A percentile compares a stretch with the other conserved stretches of the same genome.
Conservation (phyloP, 2,888 invertebrate species). For the Cenopis cana region DNA sequence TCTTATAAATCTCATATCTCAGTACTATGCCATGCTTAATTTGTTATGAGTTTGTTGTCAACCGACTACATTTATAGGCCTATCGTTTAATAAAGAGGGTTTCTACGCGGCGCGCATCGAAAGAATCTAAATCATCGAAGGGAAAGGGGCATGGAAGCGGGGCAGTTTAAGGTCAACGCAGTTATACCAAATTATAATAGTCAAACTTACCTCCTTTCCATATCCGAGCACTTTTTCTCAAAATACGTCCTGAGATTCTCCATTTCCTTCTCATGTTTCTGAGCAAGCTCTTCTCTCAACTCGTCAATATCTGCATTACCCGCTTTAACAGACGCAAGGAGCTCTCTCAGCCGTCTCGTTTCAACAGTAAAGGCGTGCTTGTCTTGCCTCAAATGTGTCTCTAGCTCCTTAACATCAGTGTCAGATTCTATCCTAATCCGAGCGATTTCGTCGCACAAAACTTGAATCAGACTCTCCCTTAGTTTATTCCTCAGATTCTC, state of each 20-base stretch:
- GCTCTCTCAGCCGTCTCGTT: conserved; percentile 80
- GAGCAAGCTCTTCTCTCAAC: conserved; percentile 85
- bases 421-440: conserved; percentile 75
- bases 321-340: conserved; percentile 84
- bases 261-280: conserved; percentile 90
- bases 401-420: conserved; percentile 71
- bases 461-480: conserved; percentile 84
- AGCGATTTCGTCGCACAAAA: conserved; percentile 82
- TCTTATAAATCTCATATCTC: too few relatives aligned
- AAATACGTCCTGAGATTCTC: conserved; percentile 92
- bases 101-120: too few relatives aligned
- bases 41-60: too few relatives aligned
- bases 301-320: conserved; percentile 84
- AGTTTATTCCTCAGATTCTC: conserved; percentile 77
- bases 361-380: conserved; percentile 84
- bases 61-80: too few relatives aligned
- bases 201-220: conserved; percentile 89
- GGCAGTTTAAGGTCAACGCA: too few relatives aligned
- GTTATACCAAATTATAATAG: not conserved
- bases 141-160: too few relatives aligned
- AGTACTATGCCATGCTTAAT: too few relatives aligned
- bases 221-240: conserved; percentile 91
- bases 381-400: conserved; percentile 82
- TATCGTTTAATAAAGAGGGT: too few relatives aligned
- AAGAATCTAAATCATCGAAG: too few relatives aligned